These are phyloP conservation scores for Mergus octosetaceus DNA, from an alignment of 2,797 vertebrate species.

Conservation along the genomic window DNA sequence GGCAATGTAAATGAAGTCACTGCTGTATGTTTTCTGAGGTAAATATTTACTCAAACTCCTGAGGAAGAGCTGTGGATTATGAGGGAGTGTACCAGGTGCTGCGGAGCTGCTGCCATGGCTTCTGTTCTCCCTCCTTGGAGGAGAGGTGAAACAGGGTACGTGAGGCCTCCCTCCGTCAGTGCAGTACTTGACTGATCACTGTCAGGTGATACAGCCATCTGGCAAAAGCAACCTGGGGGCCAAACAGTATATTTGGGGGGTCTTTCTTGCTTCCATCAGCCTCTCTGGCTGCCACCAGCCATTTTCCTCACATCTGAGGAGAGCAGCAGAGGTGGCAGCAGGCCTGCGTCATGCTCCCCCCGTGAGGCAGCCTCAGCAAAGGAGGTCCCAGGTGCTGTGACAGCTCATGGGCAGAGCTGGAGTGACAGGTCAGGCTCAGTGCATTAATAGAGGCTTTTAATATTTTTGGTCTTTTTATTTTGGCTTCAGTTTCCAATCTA, in stretches of 20 bases:
- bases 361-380: accelerated
- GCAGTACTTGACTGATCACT: not conserved
- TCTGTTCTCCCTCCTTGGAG: not conserved
- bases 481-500: not conserved
- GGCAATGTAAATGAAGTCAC: not conserved
- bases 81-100: not conserved
- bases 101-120: not conserved
- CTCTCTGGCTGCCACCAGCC: not conserved
- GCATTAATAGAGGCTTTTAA: not conserved
- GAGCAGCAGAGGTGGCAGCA: not conserved
- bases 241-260: not conserved
- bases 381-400: not conserved
- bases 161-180: not conserved
- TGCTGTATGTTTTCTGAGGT: not conserved
- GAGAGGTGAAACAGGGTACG: not conserved
- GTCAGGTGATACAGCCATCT: accelerated
- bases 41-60: not conserved
- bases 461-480: not conserved
- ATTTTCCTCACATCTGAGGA: not conserved
- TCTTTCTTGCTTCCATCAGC: not conserved
- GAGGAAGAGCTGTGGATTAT: not conserved
- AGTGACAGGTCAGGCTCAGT: not conserved
- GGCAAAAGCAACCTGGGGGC: not conserved
- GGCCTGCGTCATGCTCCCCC: not conserved
- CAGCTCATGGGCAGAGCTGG: not conserved